Percentiles rank a stretch among this genome's conserved stretches.
These are phyloP conservation scores for Sebastes hubbsi DNA, from an alignment of 2,797 vertebrate genomes.

Conservation along the genomic window DNA sequence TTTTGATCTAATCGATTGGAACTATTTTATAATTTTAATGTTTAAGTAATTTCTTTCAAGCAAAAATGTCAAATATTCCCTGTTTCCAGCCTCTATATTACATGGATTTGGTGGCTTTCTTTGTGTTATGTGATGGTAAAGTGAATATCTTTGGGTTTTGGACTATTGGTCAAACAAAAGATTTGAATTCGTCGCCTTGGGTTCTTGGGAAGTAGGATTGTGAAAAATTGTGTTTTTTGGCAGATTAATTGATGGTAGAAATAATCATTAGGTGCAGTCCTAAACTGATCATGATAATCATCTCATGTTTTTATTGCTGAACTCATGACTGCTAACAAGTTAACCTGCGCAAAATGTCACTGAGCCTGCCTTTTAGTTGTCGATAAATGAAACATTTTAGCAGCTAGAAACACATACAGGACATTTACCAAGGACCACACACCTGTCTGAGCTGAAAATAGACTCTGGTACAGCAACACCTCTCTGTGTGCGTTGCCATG, in stretches of 20 bases:
- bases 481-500: constrained; percentile 14
- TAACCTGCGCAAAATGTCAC: neutral
- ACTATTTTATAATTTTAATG: neutral
- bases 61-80: neutral
- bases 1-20: neutral
- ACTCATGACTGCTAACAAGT: neutral
- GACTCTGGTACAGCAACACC: neutral
- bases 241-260: neutral
- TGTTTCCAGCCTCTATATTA: neutral
- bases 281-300: too few relatives aligned
- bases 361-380: neutral
- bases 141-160: neutral
- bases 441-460: constrained; percentile 42
- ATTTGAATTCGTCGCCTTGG: neutral
- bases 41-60: too few relatives aligned
- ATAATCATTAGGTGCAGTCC: neutral
- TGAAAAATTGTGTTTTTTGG: neutral
- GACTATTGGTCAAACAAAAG: neutral
- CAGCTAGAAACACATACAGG: neutral
- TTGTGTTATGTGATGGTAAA: neutral
- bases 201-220: neutral
- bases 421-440: neutral
- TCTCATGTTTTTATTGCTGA: neutral
- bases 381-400: neutral
- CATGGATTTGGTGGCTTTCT: neutral